These are phyloP conservation scores for Scrobipalpa costella DNA, from an alignment of 2,888 invertebrate genomes.

Conservation along the genomic window DNA sequence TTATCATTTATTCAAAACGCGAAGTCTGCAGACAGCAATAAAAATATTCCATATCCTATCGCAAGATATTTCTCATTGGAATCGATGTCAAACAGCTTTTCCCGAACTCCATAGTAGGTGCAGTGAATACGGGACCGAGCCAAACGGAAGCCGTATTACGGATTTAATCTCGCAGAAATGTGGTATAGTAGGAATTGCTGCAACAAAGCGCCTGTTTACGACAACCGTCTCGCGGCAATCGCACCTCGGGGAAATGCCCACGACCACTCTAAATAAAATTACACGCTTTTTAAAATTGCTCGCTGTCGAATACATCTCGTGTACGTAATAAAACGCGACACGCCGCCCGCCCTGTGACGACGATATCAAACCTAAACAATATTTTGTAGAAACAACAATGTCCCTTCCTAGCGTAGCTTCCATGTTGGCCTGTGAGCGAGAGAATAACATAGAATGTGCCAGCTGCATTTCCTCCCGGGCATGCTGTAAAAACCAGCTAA, in stretches of 20 bases:
- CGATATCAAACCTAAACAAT: neutral
- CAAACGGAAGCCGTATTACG: slow-evolving; percentile 73
- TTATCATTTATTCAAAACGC: neutral
- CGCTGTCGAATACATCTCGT: neutral
- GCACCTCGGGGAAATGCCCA: slow-evolving; percentile 50
- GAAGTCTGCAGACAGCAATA: neutral
- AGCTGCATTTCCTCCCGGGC: no score
- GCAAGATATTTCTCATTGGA: slow-evolving; percentile 15
- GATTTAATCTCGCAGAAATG: slow-evolving; percentile 79
- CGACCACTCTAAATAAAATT: slow-evolving; percentile 14
- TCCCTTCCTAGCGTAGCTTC: no score
- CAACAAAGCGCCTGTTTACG: slow-evolving; percentile 70
- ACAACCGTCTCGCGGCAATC: slow-evolving; percentile 58
- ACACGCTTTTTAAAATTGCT: slow-evolving; percentile 10
- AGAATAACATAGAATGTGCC: no score
- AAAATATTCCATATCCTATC: neutral
- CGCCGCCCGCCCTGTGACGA: neutral
- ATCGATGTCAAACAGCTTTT: slow-evolving; percentile 18
- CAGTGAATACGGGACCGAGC: slow-evolving; percentile 63
- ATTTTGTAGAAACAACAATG: slow-evolving; percentile 6
- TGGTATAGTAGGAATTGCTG: slow-evolving; percentile 73
- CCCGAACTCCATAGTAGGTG: slow-evolving; percentile 54
- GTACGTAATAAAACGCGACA: neutral
- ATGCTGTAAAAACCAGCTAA: no score
- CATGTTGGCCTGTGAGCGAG: no score